These are phyloP conservation scores for Molothrus ater DNA, from an alignment of 2,797 vertebrate genomes.

Conservation along the genomic window DNA sequence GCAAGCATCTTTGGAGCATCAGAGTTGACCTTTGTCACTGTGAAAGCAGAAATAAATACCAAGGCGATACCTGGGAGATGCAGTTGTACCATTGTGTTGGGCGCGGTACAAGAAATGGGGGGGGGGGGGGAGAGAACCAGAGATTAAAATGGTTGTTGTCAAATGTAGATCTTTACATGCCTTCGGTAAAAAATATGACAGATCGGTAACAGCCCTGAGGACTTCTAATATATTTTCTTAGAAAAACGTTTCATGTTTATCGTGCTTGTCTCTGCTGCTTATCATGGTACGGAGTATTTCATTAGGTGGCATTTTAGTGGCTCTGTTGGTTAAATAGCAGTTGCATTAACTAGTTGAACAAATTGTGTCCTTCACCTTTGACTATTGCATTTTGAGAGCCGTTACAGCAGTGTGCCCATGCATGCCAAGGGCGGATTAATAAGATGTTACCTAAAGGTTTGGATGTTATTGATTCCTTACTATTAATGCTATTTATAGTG, in stretches of 20 bases:
- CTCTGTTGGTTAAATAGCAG: conserved; percentile 33
- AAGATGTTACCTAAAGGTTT: conserved; percentile 49
- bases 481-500: conserved; percentile 45
- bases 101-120: conserved; percentile 45
- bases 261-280: conserved; percentile 20
- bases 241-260: not conserved
- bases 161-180: not conserved
- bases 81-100: conserved; percentile 55
- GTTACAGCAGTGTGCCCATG: conserved; percentile 5
- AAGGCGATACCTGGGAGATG: conserved; percentile 15
- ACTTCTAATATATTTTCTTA: not conserved
- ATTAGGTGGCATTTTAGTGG: conserved; percentile 44
- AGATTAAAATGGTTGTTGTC: conserved; percentile 61
- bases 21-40: conserved; percentile 42
- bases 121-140: not conserved
- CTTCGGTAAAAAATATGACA: not conserved
- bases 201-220: not conserved
- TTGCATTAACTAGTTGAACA: conserved; percentile 48
- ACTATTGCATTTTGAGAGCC: not conserved
- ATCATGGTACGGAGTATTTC: not conserved
- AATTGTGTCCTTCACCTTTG: conserved; percentile 50
- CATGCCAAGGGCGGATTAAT: conserved; percentile 36
- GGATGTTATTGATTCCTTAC: conserved; percentile 57
- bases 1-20: conserved; percentile 20
- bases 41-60: conserved; percentile 44